These are phyloP conservation scores for Anarsia innoxiella DNA, from an alignment of 2,888 invertebrate genomes.

Conservation along the genomic window DNA sequence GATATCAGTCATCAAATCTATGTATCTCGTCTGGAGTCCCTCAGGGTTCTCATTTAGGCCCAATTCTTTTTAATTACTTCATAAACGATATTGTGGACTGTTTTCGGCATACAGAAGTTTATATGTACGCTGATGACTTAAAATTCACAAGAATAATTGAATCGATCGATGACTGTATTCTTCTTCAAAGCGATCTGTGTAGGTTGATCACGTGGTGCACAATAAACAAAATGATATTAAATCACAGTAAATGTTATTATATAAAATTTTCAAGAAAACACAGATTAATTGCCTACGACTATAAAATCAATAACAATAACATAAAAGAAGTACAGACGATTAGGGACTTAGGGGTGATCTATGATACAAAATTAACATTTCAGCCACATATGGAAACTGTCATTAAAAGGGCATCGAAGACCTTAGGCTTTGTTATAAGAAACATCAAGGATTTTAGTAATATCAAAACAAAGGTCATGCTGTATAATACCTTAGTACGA, in stretches of 20 bases:
- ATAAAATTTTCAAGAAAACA: too few relatives aligned
- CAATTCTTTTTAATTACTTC: constrained; percentile 15
- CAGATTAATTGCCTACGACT: too few relatives aligned
- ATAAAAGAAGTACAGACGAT: too few relatives aligned
- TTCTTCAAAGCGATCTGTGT: neutral
- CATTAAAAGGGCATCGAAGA: too few relatives aligned
- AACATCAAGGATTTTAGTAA: too few relatives aligned
- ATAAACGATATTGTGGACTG: constrained; percentile 8
- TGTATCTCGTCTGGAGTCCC: constrained; percentile 12
- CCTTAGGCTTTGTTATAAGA: too few relatives aligned
- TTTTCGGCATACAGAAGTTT: neutral
- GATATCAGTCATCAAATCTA: constrained; percentile 6
- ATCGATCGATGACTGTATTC: neutral
- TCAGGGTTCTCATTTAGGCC: constrained; percentile 18
- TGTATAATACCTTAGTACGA: too few relatives aligned
- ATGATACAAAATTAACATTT: too few relatives aligned
- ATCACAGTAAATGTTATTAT: neutral
- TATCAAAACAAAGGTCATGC: too few relatives aligned
- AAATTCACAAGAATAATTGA: neutral
- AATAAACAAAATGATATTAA: neutral
- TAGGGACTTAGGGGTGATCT: too few relatives aligned
- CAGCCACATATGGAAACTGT: too few relatives aligned
- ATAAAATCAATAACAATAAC: too few relatives aligned
- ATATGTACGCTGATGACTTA: neutral
- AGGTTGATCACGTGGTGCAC: neutral